Percentiles rank a stretch among this genome's conserved stretches.
These are phyloP conservation scores for Watsonalla binaria DNA, from an alignment of 2,888 invertebrate genomes.

Conservation along the genomic window DNA sequence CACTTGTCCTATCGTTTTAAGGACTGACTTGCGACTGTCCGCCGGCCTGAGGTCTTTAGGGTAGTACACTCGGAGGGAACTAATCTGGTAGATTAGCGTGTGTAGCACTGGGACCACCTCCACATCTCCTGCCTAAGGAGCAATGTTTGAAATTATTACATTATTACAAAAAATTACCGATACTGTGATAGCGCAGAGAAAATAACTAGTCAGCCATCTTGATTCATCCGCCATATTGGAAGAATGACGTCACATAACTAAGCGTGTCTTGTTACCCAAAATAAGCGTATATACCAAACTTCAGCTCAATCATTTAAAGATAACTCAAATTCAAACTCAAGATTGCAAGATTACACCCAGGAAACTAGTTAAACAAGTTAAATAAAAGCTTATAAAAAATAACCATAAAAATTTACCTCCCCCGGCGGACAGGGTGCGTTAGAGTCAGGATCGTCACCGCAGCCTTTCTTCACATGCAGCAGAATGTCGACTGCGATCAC, in stretches of 20 bases:
- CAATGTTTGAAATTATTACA: too few relatives aligned
- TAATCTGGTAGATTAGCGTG: constrained; percentile 89
- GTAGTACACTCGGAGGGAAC: constrained; percentile 92
- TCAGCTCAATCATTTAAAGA: too few relatives aligned
- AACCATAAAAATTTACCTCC: constrained; percentile 57
- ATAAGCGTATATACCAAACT: too few relatives aligned
- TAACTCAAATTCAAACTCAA: too few relatives aligned
- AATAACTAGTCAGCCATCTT: not conserved
- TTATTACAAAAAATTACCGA: constrained; percentile 1
- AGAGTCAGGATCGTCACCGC: constrained; percentile 73
- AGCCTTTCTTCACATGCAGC: constrained; percentile 85
- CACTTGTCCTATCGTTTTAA: constrained; percentile 92
- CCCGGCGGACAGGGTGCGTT: constrained; percentile 85
- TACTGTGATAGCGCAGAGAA: not conserved
- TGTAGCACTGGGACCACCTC: constrained; percentile 94
- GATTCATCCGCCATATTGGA: too few relatives aligned
- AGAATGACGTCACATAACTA: too few relatives aligned
- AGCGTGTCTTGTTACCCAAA: too few relatives aligned
- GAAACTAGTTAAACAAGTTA: too few relatives aligned
- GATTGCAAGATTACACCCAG: too few relatives aligned
- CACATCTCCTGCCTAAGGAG: constrained; percentile 84
- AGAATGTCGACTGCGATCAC: constrained; percentile 90
- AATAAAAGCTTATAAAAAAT: too few relatives aligned
- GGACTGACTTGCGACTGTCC: constrained; percentile 91
- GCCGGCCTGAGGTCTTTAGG: constrained; percentile 92